These are phyloP conservation scores for Pachyuromys duprasi DNA, from an alignment of 2,797 vertebrate species.

Conservation along the genomic window DNA sequence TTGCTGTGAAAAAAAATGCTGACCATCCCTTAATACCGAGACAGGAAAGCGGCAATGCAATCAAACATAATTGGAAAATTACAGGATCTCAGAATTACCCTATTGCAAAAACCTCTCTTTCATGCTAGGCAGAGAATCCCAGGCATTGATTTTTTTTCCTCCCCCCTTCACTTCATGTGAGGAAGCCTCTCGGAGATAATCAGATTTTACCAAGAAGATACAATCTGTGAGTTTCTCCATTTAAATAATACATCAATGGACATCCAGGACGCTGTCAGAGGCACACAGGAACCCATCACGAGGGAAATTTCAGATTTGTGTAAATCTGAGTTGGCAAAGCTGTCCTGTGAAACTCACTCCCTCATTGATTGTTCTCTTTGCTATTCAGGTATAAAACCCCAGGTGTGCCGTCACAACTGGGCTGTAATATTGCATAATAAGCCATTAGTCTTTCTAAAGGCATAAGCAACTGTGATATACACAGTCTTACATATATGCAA, in stretches of 20 bases:
- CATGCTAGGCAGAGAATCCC: constrained; percentile 56
- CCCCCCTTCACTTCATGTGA: constrained; percentile 19
- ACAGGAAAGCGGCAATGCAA: constrained; percentile 61
- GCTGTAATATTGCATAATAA: constrained; percentile 8
- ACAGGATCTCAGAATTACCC: constrained; percentile 67
- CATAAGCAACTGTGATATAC: neutral
- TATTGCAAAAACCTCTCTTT: constrained; percentile 61
- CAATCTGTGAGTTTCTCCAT: constrained; percentile 34
- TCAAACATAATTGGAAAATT: constrained; percentile 78
- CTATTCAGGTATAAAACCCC: constrained; percentile 15
- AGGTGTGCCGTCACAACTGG: neutral
- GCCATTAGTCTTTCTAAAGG: constrained; percentile 31
- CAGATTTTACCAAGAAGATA: constrained; percentile 64
- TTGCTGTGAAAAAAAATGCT: constrained; percentile 53
- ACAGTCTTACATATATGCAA: neutral
- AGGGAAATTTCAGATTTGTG: neutral
- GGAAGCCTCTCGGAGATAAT: constrained; percentile 68
- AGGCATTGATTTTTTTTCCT: constrained; percentile 36
- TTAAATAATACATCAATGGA: constrained; percentile 23
- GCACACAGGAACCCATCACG: neutral
- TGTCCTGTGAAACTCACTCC: neutral
- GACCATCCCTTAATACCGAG: constrained; percentile 61
- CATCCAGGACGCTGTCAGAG: neutral
- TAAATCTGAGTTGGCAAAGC: neutral
- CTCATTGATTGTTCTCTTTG: neutral